Conservation (phyloP, 2,113 vertebrate species). For the Etheostoma cragini region DNA sequence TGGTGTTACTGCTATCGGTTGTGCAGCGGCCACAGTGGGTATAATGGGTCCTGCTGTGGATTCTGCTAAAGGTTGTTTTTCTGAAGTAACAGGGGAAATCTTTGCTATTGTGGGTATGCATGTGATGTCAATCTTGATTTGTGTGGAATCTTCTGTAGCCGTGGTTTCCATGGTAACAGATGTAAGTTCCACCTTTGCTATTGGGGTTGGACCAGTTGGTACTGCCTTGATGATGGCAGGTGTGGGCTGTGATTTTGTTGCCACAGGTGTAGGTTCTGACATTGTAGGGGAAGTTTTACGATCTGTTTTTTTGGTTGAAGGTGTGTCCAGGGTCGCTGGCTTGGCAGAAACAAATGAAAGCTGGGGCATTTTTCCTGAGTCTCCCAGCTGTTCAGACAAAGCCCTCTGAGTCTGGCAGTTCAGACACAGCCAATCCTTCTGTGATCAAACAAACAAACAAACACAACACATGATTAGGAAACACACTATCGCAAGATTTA, state of each 20-base stretch:
- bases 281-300: slow-evolving; percentile 23
- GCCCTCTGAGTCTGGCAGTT: slow-evolving; percentile 96
- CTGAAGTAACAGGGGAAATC: slow-evolving; percentile 17
- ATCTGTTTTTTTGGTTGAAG: slow-evolving; percentile 38
- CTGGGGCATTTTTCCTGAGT: slow-evolving; percentile 82
- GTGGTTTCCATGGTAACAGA: slow-evolving; percentile 24
- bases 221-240: slow-evolving; percentile 65
- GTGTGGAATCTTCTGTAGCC: not conserved
- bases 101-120: slow-evolving; percentile 10
- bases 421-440: slow-evolving; percentile 98
- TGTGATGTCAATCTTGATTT: slow-evolving; percentile 14
- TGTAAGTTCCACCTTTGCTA: slow-evolving; percentile 37
- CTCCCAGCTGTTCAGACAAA: slow-evolving; percentile 89
- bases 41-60: slow-evolving; percentile 9
- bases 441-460: slow-evolving; percentile 45
- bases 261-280: slow-evolving; percentile 21
- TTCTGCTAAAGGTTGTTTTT: slow-evolving; percentile 33
- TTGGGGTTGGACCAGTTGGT: slow-evolving; percentile 26
- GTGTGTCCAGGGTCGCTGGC: slow-evolving; percentile 44
- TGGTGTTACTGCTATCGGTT: slow-evolving; percentile 15
- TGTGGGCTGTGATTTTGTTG: slow-evolving; percentile 43
- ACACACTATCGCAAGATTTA: not conserved
- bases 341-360: slow-evolving; percentile 65
- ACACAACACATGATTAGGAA: slow-evolving; percentile 18
- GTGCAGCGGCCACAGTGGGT: slow-evolving; percentile 16